Conservation (phyloP, 2,113 vertebrate genomes). For the Sinocyclocheilus maitianheensis region DNA sequence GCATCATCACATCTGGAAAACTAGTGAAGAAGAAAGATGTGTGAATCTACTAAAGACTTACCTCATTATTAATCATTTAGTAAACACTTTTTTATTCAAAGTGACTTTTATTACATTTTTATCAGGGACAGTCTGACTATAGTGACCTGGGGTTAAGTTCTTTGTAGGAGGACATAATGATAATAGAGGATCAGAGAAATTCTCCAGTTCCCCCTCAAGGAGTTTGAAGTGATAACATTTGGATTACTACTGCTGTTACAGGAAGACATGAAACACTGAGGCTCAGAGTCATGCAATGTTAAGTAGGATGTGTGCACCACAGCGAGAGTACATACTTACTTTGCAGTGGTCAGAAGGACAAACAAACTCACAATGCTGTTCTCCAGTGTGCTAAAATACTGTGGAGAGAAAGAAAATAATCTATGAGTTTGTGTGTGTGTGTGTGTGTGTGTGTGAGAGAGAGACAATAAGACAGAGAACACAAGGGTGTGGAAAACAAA, state of each 20-base stretch:
- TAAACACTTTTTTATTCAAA: background rate
- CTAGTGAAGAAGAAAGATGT: slow-evolving; percentile 64
- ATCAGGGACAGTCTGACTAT: background rate
- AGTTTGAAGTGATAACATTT: background rate
- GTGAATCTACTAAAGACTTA: background rate
- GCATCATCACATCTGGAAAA: slow-evolving; percentile 99
- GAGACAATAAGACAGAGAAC: background rate
- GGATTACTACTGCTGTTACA: background rate
- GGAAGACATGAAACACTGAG: slow-evolving; percentile 3
- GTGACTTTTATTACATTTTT: background rate
- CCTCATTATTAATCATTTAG: background rate
- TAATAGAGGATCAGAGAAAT: background rate
- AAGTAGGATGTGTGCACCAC: background rate
- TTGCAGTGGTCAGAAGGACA: slow-evolving; percentile 95
- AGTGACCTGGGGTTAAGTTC: background rate
- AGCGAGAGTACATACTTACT: slow-evolving; percentile 78
- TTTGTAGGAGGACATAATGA: background rate
- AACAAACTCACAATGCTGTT: slow-evolving; percentile 97
- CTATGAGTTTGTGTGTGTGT: background rate
- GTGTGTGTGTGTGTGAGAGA: background rate
- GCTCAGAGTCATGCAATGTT: background rate
- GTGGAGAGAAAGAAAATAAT: slow-evolving; percentile 50
- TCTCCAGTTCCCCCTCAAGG: background rate
- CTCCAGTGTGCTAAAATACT: slow-evolving; percentile 97
- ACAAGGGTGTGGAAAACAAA: background rate